These are phyloP conservation scores for Autographa gamma DNA, from an alignment of 2,888 invertebrate genomes.

Conservation along the genomic window DNA sequence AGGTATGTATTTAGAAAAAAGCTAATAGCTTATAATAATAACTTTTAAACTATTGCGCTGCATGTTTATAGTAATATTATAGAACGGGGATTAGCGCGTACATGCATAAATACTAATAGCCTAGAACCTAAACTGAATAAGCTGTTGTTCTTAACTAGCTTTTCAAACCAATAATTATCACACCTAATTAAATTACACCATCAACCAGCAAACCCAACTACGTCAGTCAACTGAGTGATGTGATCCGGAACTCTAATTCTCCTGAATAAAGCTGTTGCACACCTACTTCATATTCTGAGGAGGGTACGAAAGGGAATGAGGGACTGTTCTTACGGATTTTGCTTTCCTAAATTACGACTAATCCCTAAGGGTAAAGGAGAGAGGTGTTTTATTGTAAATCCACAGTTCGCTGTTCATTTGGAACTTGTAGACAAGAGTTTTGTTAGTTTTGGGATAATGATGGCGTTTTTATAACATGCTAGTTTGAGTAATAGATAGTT, in stretches of 20 bases:
- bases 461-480: too few species aligned
- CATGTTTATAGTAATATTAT: too few species aligned
- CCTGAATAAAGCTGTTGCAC: neutral
- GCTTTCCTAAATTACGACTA: neutral
- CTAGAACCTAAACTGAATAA: too few species aligned
- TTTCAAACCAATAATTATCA: neutral
- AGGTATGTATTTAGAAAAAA: too few species aligned
- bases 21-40: too few species aligned
- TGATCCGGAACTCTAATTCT: neutral
- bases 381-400: constrained; percentile 4
- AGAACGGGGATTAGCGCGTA: too few species aligned
- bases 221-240: neutral
- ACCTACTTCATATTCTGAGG: constrained; percentile 5
- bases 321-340: constrained; percentile 3
- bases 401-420: neutral
- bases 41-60: too few species aligned
- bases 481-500: too few species aligned
- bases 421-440: neutral
- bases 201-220: neutral
- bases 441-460: neutral
- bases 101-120: too few species aligned
- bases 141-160: neutral
- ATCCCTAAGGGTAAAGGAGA: neutral
- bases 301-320: constrained; percentile 1
- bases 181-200: neutral